These are phyloP conservation scores for Andrena bucephala DNA, from an alignment of 2,888 invertebrate species.

Conservation along the genomic window DNA sequence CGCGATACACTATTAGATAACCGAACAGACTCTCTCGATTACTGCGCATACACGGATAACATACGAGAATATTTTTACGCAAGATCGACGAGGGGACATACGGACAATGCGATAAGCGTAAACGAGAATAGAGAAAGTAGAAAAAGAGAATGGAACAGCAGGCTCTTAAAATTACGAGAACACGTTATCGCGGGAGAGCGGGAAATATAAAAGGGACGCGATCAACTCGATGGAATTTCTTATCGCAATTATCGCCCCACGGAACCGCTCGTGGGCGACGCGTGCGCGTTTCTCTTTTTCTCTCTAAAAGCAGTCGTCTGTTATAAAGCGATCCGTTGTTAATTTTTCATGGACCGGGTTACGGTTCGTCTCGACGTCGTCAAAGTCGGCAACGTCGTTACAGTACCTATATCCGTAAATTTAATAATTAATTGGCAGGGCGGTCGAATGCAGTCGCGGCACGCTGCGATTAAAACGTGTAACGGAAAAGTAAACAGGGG, in stretches of 20 bases:
- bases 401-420: not conserved
- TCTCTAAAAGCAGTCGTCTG: not conserved
- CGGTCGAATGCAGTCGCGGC: not conserved
- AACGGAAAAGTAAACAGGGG: not conserved
- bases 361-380: not conserved
- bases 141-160: not conserved
- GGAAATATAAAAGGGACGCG: not conserved
- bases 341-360: not conserved
- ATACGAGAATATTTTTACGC: too few relatives aligned
- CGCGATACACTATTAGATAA: too few relatives aligned
- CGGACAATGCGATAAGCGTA: too few relatives aligned
- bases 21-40: too few relatives aligned
- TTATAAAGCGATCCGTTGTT: not conserved
- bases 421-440: not conserved
- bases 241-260: constrained; percentile 48
- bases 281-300: not conserved
- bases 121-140: not conserved
- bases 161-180: constrained; percentile 19
- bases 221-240: constrained; percentile 45
- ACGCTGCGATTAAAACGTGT: not conserved
- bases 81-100: too few relatives aligned
- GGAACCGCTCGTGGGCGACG: not conserved
- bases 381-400: too few relatives aligned
- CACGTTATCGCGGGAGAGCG: not conserved
- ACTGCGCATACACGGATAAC: too few relatives aligned